Evolutionary conservation across 2,797 vertebrate species (phyloP).

Genomic region (Oophaga sylvatica): DNA sequence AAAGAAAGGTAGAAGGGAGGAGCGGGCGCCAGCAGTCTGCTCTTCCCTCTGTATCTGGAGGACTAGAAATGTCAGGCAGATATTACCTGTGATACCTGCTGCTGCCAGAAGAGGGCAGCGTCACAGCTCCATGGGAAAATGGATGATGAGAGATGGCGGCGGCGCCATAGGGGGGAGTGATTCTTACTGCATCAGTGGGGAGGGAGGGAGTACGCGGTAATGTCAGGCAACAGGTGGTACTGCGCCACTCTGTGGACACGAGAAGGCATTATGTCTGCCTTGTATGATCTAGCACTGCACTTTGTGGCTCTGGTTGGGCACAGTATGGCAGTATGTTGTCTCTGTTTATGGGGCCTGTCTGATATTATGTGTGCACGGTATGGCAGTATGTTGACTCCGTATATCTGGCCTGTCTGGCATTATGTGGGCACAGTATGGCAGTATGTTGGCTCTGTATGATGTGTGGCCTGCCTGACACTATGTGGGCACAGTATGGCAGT

Average conservation of each 20-base stretch:
- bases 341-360: not conserved
- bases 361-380: no score
- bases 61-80: not conserved
- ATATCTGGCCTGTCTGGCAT: not conserved
- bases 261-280: not conserved
- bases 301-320: not conserved
- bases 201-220: no score
- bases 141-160: no score
- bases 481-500: no score
- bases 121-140: no score
- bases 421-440: no score
- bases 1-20: constrained; percentile 81
- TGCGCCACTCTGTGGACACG: not conserved
- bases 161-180: no score
- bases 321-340: not conserved
- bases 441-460: no score
- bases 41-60: not conserved
- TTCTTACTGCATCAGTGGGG: no score
- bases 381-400: no score
- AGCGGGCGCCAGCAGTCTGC: not conserved
- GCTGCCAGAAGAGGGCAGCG: not conserved
- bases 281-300: not conserved
- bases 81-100: not conserved
- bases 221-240: no score
- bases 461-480: no score